Percentiles rank a stretch among this genome's conserved stretches.
Conservation (phyloP, 2,888 invertebrate species). For the Meiosimyza platycephala region DNA sequence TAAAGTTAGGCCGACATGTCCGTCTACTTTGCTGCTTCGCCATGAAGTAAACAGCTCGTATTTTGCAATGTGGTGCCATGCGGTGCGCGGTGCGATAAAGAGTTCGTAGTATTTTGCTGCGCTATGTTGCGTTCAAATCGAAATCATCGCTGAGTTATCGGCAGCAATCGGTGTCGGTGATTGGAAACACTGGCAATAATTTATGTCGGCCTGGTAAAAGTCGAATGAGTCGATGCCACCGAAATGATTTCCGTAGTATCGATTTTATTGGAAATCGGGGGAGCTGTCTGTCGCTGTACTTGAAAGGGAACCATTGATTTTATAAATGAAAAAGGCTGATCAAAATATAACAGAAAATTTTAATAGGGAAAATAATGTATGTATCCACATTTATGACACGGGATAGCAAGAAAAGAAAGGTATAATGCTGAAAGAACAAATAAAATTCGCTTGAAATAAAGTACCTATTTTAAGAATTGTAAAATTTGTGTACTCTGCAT, state of each 20-base stretch:
- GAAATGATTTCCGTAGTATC: conserved; percentile 49
- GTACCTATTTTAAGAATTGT: too few relatives aligned
- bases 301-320: background rate
- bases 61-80: background rate
- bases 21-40: too few relatives aligned
- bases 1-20: too few relatives aligned
- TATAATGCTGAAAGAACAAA: too few relatives aligned
- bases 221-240: conserved; percentile 55
- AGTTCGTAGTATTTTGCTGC: too few relatives aligned
- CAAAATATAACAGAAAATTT: background rate
- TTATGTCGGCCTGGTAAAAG: conserved; percentile 51
- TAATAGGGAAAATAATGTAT: too few relatives aligned
- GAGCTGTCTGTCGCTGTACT: background rate
- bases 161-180: conserved; percentile 33
- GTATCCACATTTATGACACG: too few relatives aligned
- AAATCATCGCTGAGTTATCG: conserved; percentile 18
- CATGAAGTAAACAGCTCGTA: too few relatives aligned
- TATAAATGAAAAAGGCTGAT: background rate
- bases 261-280: conserved; percentile 47
- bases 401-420: too few relatives aligned
- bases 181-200: conserved; percentile 43
- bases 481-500: too few relatives aligned
- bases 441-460: too few relatives aligned
- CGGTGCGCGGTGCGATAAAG: background rate
- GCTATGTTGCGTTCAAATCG: conserved; percentile 8